Percentiles rank a stretch among this genome's conserved stretches.
Evolutionary conservation across 2,888 invertebrate species (phyloP).

Genomic region (Polydrusus pterygomalis): DNA sequence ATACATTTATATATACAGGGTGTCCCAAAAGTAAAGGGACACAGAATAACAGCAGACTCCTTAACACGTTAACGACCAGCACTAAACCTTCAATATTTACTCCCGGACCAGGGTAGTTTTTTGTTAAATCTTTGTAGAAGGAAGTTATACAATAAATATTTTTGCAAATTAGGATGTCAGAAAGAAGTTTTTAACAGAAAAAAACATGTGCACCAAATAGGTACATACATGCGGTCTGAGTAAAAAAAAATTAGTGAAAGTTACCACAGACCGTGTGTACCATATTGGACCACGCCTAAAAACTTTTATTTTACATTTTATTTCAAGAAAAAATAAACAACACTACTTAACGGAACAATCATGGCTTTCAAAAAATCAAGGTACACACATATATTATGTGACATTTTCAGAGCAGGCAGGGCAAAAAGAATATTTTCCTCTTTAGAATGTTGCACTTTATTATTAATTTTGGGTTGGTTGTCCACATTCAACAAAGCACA

Average conservation of each 20-base stretch:
- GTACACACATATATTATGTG: conserved; percentile 2
- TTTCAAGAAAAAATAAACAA: neutral
- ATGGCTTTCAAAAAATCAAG: conserved; percentile 4
- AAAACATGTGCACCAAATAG: too few species aligned
- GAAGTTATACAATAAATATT: neutral
- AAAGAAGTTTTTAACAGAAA: neutral
- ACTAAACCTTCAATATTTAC: too few species aligned
- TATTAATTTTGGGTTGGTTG: conserved; percentile 2
- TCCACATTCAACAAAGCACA: conserved; percentile 10
- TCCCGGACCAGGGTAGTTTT: neutral
- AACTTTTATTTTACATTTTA: too few species aligned
- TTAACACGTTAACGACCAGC: too few species aligned
- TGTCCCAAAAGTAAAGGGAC: too few species aligned
- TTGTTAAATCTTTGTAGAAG: neutral
- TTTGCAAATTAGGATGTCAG: neutral
- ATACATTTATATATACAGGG: too few species aligned
- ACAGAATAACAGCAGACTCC: too few species aligned
- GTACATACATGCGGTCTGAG: too few species aligned
- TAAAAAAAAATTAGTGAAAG: too few species aligned
- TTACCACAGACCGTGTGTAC: too few species aligned
- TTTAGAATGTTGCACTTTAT: conserved; percentile 6
- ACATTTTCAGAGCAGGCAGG: conserved; percentile 10
- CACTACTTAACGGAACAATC: conserved; percentile 3
- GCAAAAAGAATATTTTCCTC: conserved; percentile 10
- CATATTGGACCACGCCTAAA: too few species aligned